Conservation (phyloP, 2,113 vertebrate species). For the Hiodon tergisus region DNA sequence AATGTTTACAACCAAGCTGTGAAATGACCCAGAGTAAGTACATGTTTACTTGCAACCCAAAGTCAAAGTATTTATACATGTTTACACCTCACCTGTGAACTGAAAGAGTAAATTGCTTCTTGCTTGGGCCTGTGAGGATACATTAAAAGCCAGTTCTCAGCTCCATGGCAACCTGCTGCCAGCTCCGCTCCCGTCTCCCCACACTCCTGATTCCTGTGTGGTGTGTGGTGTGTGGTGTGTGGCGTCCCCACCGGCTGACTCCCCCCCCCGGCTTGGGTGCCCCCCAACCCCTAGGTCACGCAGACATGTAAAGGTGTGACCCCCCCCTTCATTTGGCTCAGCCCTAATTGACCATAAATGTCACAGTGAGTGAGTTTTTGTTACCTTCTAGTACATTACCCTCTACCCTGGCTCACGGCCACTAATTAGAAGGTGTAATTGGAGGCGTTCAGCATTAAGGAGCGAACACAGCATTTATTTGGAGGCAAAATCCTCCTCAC, state of each 20-base stretch:
- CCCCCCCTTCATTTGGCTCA: slow-evolving; percentile 32
- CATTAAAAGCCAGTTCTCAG: background rate
- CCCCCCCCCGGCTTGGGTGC: background rate
- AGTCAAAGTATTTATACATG: background rate
- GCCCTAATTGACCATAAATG: slow-evolving; percentile 64
- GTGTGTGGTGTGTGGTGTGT: too few relatives aligned
- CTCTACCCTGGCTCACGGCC: slow-evolving; percentile 42
- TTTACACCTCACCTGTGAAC: background rate
- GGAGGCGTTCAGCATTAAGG: slow-evolving; percentile 41
- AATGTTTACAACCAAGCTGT: too few relatives aligned
- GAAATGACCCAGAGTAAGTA: background rate
- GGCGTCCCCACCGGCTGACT: too few relatives aligned
- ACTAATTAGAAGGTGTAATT: slow-evolving; percentile 54
- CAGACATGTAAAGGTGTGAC: slow-evolving; percentile 8
- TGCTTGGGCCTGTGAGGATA: background rate
- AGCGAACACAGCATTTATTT: slow-evolving; percentile 44
- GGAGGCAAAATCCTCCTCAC: slow-evolving; percentile 34
- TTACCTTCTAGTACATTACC: slow-evolving; percentile 55
- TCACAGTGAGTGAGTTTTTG: slow-evolving; percentile 48
- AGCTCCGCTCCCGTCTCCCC: background rate
- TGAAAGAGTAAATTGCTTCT: background rate
- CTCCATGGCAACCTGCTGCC: background rate
- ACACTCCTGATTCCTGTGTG: background rate
- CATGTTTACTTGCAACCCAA: background rate
- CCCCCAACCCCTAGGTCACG: background rate